Evolutionary conservation across 2,888 invertebrate species (phyloP), one percentile per base, ranked within the genome.

Genomic region (Clistopyga incitator): DNA sequence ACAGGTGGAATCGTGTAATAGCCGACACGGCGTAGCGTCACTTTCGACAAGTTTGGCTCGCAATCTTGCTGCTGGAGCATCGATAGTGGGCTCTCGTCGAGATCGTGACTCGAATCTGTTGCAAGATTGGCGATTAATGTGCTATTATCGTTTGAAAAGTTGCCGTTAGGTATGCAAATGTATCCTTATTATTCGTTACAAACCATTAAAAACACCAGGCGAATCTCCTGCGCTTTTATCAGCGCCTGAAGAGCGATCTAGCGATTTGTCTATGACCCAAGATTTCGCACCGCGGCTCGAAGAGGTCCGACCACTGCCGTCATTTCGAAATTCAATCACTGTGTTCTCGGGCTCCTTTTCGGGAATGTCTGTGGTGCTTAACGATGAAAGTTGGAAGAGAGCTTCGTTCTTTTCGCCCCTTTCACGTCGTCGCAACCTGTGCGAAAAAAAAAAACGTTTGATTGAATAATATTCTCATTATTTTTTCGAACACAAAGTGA

Each of bases 1-100:
- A 98, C 91, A 0, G 96, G 94, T 0, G 99, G 99, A 84, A 98
- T 96, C 0, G 98, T 98, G 92, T 98, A 99, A 93, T 99, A 99
- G 6, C 98, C 99, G 0, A 94, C 95, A 0, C 98, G 94, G 0
- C 95, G 95, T 56, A 98, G 94, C 8, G 95, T 95, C 6, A 99
- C 96, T 1, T 98, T 97, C 0, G 97, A 95, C 0, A 97, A 96
- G 91, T 97, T 96, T 0, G 95, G 94, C 2, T 94, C 93, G 78
- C 88, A 88, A 45, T 90, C 90, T 8, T 84, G 72, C 80, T 89
- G 90, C 80, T 89, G 90, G 6, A 85, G 82, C 18, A 83, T 70
- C 15, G 87, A 85, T 3, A 87, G 61, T 8, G 88, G 82, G 70
- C 84, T 88, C 15, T 91, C 91, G 3, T 92, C 90, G 3, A 88